phyloP scores from a whole-genome alignment of 2,113 vertebrate genomes.

The Pygoscelis adeliae region DNA sequence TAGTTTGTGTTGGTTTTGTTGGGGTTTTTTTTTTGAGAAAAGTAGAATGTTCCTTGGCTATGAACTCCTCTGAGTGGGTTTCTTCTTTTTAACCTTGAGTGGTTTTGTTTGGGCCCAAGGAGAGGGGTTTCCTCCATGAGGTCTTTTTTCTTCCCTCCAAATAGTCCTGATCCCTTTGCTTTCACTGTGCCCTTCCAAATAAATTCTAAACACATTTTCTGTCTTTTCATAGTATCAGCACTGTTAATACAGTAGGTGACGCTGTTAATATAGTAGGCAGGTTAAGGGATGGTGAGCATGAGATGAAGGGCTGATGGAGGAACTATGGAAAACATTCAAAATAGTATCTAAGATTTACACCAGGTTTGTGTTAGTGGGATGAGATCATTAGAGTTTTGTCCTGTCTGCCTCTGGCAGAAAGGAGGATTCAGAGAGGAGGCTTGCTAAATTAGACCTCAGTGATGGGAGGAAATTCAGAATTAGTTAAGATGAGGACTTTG shows the following conservation, averaged over 20 bases:
- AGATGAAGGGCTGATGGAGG: neutral
- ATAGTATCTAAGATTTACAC: neutral
- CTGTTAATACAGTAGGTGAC: neutral
- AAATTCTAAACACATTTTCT: neutral
- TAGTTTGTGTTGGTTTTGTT: neutral
- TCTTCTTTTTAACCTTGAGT: neutral
- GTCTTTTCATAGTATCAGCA: neutral
- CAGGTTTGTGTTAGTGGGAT: neutral
- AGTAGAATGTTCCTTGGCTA: neutral
- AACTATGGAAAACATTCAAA: neutral
- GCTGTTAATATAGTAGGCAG: neutral
- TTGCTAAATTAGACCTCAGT: neutral
- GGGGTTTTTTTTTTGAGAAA: neutral
- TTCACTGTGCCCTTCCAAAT: neutral
- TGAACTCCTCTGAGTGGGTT: neutral
- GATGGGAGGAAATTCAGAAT: neutral
- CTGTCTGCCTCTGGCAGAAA: neutral
- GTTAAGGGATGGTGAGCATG: neutral
- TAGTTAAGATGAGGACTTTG: neutral
- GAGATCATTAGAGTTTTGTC: neutral
- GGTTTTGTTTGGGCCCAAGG: neutral
- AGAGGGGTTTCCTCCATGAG: neutral
- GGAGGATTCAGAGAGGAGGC: neutral
- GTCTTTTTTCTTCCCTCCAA: neutral
- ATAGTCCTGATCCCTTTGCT: neutral